Conservation (phyloP, 2,797 vertebrate genomes). For the Gymnopithys bicolor region DNA sequence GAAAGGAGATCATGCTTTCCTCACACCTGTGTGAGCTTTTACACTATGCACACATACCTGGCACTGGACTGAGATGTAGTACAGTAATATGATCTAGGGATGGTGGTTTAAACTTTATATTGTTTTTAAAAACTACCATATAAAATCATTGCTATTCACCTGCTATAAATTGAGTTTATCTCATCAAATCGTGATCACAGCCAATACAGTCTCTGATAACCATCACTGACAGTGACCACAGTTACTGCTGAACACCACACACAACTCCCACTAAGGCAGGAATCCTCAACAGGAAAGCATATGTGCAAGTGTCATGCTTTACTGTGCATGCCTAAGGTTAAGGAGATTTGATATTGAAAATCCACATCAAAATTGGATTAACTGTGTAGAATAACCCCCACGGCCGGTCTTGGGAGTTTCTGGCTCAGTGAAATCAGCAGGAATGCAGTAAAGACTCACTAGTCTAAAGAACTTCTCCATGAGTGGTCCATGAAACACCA, state of each 20-base stretch:
- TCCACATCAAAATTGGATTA: conserved; percentile 64
- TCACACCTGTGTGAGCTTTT: background rate
- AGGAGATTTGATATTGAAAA: conserved; percentile 65
- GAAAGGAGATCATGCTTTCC: background rate
- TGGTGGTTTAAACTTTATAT: background rate
- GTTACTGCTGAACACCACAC: background rate
- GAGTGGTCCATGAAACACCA: background rate
- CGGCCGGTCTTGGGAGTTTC: background rate
- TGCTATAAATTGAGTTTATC: background rate
- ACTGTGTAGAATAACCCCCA: conserved; percentile 1
- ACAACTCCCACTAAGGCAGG: background rate
- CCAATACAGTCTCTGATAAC: background rate
- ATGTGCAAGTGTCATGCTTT: conserved; percentile 16
- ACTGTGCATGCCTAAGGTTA: conserved; percentile 40
- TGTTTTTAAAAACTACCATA: background rate
- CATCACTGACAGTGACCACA: background rate
- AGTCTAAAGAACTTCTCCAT: background rate
- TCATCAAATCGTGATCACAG: background rate
- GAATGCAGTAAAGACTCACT: background rate
- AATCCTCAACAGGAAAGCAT: background rate
- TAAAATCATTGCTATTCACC: background rate
- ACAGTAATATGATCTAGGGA: background rate
- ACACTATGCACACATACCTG: background rate
- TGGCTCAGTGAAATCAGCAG: background rate
- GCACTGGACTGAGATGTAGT: background rate